Conservation (phyloP, 2,888 invertebrate species). For the Falcaria lacertinaria region DNA sequence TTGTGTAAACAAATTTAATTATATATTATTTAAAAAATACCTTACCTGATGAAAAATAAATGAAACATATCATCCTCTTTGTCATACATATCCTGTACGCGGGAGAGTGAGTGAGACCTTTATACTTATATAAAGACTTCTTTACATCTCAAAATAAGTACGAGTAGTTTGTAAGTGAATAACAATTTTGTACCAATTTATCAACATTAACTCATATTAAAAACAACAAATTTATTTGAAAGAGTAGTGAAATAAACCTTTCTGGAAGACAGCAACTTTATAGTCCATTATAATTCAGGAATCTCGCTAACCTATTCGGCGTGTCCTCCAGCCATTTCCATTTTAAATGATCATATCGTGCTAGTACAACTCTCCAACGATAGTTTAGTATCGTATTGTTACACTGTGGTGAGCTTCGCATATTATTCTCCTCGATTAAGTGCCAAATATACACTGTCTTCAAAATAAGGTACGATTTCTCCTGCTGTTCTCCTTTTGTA, state of each 20-base stretch:
- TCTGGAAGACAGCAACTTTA: conserved; percentile 36
- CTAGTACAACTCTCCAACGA: conserved; percentile 39
- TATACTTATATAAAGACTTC: conserved; percentile 42
- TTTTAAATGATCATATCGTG: conserved; percentile 40
- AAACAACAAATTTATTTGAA: too few relatives aligned
- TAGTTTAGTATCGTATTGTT: conserved; percentile 30
- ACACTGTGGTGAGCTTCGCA: conserved; percentile 47
- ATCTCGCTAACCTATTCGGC: conserved; percentile 38
- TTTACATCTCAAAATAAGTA: conserved; percentile 22
- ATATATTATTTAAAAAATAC: too few relatives aligned
- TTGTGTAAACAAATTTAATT: too few relatives aligned
- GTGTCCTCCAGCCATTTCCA: conserved; percentile 41
- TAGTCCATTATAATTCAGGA: conserved; percentile 42
- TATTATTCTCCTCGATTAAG: conserved; percentile 41
- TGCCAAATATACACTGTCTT: conserved; percentile 48
- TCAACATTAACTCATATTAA: too few relatives aligned
- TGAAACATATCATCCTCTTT: conserved; percentile 61
- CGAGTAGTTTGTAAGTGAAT: conserved; percentile 20
- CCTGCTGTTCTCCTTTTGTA: too few relatives aligned
- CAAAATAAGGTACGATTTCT: too few relatives aligned
- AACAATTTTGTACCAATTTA: neutral
- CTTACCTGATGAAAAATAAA: conserved; percentile 13
- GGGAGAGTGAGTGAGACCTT: conserved; percentile 43
- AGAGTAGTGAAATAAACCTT: too few relatives aligned
- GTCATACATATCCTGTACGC: conserved; percentile 48